Evolutionary conservation across 2,888 invertebrate genomes (phyloP).

Genomic region (Meganola albula): DNA sequence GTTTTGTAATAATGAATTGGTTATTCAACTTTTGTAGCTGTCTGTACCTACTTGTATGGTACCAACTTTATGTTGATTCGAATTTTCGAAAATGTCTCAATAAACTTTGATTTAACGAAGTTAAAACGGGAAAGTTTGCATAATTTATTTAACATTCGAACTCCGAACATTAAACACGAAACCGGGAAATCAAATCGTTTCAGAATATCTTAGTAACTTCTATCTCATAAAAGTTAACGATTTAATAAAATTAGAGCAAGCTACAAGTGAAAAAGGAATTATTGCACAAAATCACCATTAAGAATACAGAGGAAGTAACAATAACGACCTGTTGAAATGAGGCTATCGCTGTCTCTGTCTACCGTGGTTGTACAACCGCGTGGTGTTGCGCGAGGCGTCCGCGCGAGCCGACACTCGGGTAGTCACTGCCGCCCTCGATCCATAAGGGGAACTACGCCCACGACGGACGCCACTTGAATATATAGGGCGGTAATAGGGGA

Average conservation of each 20-base stretch:
- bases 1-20: no score
- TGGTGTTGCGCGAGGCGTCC: conserved; percentile 51
- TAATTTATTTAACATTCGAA: conserved; percentile 11
- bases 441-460: conserved; percentile 61
- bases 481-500: conserved; percentile 69
- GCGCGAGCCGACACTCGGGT: conserved; percentile 59
- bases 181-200: conserved; percentile 26
- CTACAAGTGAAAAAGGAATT: conserved; percentile 54
- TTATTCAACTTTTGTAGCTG: no score
- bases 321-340: conserved; percentile 75
- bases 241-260: conserved; percentile 54
- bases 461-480: conserved; percentile 50
- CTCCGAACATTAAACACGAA: conserved; percentile 19
- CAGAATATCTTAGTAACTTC: conserved; percentile 28
- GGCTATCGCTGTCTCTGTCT: conserved; percentile 53
- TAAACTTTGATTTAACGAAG: neutral
- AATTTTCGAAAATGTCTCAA: neutral
- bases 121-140: no score
- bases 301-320: conserved; percentile 65
- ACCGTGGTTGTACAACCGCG: conserved; percentile 37
- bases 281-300: conserved; percentile 68
- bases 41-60: no score
- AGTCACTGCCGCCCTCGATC: conserved; percentile 63
- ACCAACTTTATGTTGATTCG: neutral
- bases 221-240: conserved; percentile 46